Percentiles rank a stretch among this genome's conserved stretches.
phyloP scores from a whole-genome alignment of 2,888 invertebrate genomes.

The Hypercompe scribonia region DNA sequence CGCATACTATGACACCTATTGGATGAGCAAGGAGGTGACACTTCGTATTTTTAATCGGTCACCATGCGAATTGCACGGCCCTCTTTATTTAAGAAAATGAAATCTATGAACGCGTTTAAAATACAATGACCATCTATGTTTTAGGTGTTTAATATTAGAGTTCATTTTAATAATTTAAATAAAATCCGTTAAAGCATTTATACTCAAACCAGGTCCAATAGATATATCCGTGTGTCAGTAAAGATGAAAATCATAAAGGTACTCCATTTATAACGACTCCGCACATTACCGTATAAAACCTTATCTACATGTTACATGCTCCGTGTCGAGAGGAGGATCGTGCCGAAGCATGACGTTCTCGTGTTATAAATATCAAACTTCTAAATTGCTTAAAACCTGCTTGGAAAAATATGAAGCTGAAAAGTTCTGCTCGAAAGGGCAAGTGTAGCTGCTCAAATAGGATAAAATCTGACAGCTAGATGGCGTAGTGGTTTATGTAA shows the following conservation, averaged over 20 bases:
- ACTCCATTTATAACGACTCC: slow-evolving; percentile 3
- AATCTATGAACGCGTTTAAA: too few species aligned
- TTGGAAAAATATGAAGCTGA: not conserved
- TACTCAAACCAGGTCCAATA: not conserved
- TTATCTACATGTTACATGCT: slow-evolving; percentile 2
- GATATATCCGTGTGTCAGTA: not conserved
- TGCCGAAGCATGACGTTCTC: slow-evolving; percentile 2
- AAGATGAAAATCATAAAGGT: not conserved
- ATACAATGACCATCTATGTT: too few species aligned
- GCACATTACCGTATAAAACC: not conserved
- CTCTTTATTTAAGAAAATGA: too few species aligned
- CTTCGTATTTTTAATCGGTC: too few species aligned
- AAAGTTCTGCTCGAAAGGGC: not conserved
- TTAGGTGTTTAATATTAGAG: too few species aligned
- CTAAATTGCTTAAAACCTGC: not conserved
- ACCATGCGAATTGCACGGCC: too few species aligned
- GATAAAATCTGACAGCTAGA: too few species aligned
- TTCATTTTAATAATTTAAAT: too few species aligned
- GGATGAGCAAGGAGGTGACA: too few species aligned
- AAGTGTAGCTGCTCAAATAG: too few species aligned
- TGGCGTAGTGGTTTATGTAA: too few species aligned
- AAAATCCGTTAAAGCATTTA: not conserved
- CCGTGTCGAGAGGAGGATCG: not conserved
- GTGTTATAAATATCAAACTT: not conserved
- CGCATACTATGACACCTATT: too few species aligned